Conservation (phyloP, 2,797 vertebrate species). For the Sebastes oblongus region DNA sequence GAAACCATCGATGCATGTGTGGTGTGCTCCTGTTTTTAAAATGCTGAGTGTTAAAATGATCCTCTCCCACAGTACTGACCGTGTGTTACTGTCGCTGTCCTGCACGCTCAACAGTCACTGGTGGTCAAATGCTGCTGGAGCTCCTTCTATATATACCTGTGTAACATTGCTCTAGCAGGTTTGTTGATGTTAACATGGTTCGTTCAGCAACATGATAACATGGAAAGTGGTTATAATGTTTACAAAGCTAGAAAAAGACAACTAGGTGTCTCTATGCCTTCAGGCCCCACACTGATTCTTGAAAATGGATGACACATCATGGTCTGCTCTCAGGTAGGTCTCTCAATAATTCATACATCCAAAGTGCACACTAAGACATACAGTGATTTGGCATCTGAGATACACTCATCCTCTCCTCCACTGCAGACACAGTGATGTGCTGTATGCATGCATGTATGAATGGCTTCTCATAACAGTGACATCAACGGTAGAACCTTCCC, state of each 20-base stretch:
- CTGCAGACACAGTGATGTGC: not conserved
- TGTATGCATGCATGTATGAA: not conserved
- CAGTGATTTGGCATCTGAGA: not conserved
- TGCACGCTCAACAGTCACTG: not conserved
- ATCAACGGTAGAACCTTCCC: too few species aligned
- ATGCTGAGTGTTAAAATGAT: not conserved
- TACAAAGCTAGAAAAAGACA: not conserved
- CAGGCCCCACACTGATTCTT: not conserved
- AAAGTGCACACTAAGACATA: slow-evolving; percentile 9
- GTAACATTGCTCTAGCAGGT: not conserved
- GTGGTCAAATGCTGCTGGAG: not conserved
- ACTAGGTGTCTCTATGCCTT: not conserved
- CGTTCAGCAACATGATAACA: not conserved
- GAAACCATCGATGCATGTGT: not conserved
- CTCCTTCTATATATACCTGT: not conserved
- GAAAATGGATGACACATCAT: slow-evolving; percentile 16
- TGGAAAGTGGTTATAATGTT: not conserved
- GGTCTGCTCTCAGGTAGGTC: not conserved
- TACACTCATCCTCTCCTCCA: not conserved
- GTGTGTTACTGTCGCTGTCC: not conserved
- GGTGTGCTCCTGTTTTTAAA: not conserved
- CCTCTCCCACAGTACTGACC: not conserved
- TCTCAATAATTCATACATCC: slow-evolving; percentile 32
- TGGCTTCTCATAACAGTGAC: not conserved
- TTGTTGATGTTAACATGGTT: not conserved